phyloP scores from a whole-genome alignment of 2,797 vertebrate species.

The Ctenosaura bakeri region DNA sequence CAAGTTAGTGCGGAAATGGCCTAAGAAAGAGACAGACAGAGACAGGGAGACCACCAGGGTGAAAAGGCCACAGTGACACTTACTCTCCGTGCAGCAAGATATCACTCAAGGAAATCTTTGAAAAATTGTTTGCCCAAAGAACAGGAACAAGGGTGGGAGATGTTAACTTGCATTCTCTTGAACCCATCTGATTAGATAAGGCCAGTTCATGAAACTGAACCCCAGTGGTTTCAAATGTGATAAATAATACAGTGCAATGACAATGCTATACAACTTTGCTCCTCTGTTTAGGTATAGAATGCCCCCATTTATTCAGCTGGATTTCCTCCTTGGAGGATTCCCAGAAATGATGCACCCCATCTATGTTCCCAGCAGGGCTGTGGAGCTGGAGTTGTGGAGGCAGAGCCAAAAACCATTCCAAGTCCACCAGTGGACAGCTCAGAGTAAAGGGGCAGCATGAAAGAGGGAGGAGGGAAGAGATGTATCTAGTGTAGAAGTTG shows the following conservation, averaged over 20 bases:
- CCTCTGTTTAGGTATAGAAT: neutral
- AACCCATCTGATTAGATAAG: neutral
- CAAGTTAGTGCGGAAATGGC: too few relatives aligned
- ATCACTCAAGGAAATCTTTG: neutral
- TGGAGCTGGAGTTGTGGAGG: too few relatives aligned
- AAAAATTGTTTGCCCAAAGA: neutral
- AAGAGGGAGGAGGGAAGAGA: too few relatives aligned
- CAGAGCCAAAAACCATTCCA: too few relatives aligned
- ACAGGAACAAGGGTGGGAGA: neutral
- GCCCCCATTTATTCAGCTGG: too few relatives aligned
- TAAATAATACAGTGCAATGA: neutral
- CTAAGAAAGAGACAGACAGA: too few relatives aligned
- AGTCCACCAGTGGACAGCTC: too few relatives aligned
- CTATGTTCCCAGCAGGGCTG: too few relatives aligned
- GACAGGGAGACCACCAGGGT: too few relatives aligned
- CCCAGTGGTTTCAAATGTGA: neutral
- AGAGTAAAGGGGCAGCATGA: too few relatives aligned
- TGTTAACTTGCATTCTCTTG: accelerated
- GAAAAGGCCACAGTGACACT: neutral
- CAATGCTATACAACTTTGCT: neutral
- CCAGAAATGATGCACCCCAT: neutral
- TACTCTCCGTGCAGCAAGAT: neutral
- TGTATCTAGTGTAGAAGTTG: too few relatives aligned
- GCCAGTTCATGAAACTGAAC: too few relatives aligned
- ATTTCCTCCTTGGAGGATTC: neutral